Base-by-base conservation (phyloP, 2,797 vertebrate species). In the Thamnophis elegans region DNA sequence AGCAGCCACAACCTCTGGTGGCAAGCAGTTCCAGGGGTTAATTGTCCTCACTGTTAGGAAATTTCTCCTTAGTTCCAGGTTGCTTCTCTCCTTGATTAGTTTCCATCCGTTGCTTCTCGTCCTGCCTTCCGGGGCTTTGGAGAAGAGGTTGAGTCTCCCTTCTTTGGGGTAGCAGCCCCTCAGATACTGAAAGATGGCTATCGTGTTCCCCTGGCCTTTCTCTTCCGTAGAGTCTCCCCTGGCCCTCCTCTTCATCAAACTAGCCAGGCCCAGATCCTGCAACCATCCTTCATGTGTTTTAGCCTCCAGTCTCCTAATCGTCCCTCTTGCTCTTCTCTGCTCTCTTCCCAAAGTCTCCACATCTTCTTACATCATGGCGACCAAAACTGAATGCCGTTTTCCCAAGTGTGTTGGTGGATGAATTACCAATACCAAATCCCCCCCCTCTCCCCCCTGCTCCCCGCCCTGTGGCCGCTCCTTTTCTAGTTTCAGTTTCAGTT, bases 241-340 rank as follows among this genome's bases (percentile, higher is more conserved):
- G 0, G 28, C n/a, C 62, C 28, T 14, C 14, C 62, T 13, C 0
- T 65, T 65, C 62, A 2, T n/a, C 28, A 62, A 13, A n/a, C 60
- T 0, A 12, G 60, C 28, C 60, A 13, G 1, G 0, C 26, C 60
- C 60, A 62, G 2, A 62, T 62, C 11, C 60, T 13, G 62, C 28
- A n/a, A 14, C 12, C 0, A 0, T n/a, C 5, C 28, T 0, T n/a
- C 1, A 0, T 14, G 28, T 5, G 62, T 5, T 65, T n/a, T 1
- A 65, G 62, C 12, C 28, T n/a, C 62, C 28, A 5, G 62, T 14
- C 28, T 62, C 62, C 62, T 14, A 0, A 14, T 65, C 28, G 0
- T 65, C 28, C 1, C 65, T 1, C 12, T n/a, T n/a, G 62, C 60
- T 62, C 62, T n/a, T 65, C 62, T 65, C 62, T n/a, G 62, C 28